Evolutionary conservation across 2,113 vertebrate genomes (phyloP), one percentile per base, ranked within the genome.

Genomic region (Aldabrachelys gigantea): DNA sequence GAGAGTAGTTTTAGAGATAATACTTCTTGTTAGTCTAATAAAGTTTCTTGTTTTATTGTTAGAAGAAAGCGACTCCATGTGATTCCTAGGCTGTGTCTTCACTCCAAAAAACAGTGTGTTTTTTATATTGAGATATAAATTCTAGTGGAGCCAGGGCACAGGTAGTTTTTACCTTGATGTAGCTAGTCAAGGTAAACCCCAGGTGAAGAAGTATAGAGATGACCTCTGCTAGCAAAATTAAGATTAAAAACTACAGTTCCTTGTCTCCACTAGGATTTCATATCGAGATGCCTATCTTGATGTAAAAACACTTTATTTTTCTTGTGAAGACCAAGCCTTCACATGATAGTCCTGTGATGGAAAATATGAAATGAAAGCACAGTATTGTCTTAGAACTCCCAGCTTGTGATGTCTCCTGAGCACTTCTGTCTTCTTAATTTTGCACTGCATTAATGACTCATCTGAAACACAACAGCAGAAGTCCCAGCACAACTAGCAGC

Each of bases 11-110:
- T 90, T 80, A 27, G 25, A 75, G 87, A 11, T 53, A 75, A 88
- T 80, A 19, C 31, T 1, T 0, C 10, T 59, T 80, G 76, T 1
- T 85, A 0, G 35, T 72, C 52, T 4, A 82, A 0, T 4, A 27
- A 31, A 4, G 31, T 5, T 10, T 69, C 72, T 90, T 80, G 2
- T 80, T 91, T 91, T 1, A 8, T 0, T 0, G 65, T 78, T 41
- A 41, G 75, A 81, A 54, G 13, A 78, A 82, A 83, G 54, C 7
- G 47, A 5, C 2, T 50, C 81, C 1, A 0, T 81, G 5, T 44
- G 7, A 4, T 82, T 95, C 29, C 85, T 59, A 56, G 89, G 29
- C 2, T 44, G 8, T 5, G 49, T 78, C 49, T 76, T 93, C 47
- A 25, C 25, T 31, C 38, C 62, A 72, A 38, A 29, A 56, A 47